Conservation (phyloP, 2,888 invertebrate genomes). For the Sesia apiformis region DNA sequence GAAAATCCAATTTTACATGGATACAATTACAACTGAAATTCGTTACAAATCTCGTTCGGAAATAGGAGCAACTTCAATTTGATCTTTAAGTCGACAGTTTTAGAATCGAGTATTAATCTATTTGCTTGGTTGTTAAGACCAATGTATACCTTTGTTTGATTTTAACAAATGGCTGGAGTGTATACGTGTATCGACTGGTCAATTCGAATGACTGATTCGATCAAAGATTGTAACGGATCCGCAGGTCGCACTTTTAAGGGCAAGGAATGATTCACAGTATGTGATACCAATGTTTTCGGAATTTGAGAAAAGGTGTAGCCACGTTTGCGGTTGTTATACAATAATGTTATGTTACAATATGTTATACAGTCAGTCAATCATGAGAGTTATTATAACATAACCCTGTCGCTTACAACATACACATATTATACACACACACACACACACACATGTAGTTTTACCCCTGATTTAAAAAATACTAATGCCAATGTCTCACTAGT, state of each 20-base stretch:
- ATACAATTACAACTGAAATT: background rate
- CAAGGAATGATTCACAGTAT: too few species aligned
- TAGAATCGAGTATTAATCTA: background rate
- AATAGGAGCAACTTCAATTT: background rate
- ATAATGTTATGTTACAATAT: background rate
- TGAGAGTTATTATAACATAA: too few species aligned
- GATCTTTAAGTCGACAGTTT: background rate
- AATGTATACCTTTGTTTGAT: background rate
- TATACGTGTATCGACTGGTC: conserved; percentile 40
- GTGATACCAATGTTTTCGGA: too few species aligned
- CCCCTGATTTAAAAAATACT: too few species aligned
- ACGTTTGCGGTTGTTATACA: background rate
- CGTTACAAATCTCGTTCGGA: background rate
- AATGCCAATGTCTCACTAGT: too few species aligned
- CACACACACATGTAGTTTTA: too few species aligned
- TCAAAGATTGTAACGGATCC: conserved; percentile 48
- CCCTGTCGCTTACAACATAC: too few species aligned
- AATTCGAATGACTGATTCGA: conserved; percentile 33
- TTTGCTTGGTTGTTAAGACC: background rate
- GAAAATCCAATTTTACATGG: background rate
- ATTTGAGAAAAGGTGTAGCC: too few species aligned
- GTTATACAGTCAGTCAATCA: background rate
- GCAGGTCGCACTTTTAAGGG: conserved; percentile 19
- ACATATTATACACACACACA: too few species aligned
- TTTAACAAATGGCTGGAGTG: background rate